Base-by-base conservation (phyloP, 1,140 invertebrate species). In the Ectropis grisescens region DNA sequence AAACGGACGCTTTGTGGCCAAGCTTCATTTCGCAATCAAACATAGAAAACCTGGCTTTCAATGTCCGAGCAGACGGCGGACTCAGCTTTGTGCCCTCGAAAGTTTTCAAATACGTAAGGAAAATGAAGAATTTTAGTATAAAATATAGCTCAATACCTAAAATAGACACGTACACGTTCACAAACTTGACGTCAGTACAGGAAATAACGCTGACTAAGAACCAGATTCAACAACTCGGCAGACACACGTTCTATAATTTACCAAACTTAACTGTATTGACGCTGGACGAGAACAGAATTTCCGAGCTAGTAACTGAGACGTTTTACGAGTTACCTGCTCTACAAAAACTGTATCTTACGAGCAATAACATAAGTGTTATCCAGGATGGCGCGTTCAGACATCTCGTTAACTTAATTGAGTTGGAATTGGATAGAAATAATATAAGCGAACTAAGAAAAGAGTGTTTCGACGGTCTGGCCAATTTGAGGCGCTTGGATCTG, bases 341-440 rank as follows among this genome's bases (percentile, higher is more conserved):
- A 47, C 84, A 85, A 33, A 86, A 86, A 38, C 72, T 94, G n/a
- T 87, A 84, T 55, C 66, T 93, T 36, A 88, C 88, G 42, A 83
- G 84, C 22, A 93, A 93, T 70, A 90, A 91, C 47, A 87, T 93
- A 35, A 88, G 85, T 29, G 75, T 85, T 2, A 78, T 93, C 31
- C 89, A 91, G 48, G 90, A 92, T 39, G 85, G 85, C 11, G 88
- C 90, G 1, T 93, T 93, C 58, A 83, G 82, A 34, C 84, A 90
- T 42, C 78, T 93, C 45, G 79, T 82, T 0, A 82, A 85, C 16
- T 74, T 93, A 22, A 80, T 87, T 25, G 89, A 90, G 32, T 66
- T 93, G 26, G 88, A 91, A 35, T 65, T 93, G 36, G 86, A 86
- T 47, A 84, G 85, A 29, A 93, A 93, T 72, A 87, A 88, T 41